phyloP scores from a whole-genome alignment of 1,140 invertebrate genomes.

The Pseudomyrmex flavicornis region DNA sequence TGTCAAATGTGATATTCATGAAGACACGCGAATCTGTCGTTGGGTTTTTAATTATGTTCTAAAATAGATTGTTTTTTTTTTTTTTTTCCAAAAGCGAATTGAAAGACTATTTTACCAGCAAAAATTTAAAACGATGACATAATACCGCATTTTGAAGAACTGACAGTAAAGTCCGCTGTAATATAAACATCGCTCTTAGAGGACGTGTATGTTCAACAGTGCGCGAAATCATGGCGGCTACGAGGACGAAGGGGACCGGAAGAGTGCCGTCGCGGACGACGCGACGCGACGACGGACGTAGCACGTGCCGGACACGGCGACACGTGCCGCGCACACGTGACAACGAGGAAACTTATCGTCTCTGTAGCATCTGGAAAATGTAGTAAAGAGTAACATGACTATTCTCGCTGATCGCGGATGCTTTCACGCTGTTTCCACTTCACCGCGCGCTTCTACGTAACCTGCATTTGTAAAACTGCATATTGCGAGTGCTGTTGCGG shows the following conservation, averaged over 20 bases:
- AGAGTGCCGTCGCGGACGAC: conserved; percentile 52
- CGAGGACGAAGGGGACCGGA: neutral
- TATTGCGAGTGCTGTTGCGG: neutral
- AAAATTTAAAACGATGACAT: neutral
- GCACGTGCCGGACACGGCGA: conserved; percentile 69
- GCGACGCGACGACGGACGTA: conserved; percentile 27
- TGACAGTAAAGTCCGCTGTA: neutral
- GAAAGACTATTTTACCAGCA: neutral
- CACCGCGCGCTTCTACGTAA: neutral
- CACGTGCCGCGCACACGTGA: conserved; percentile 76
- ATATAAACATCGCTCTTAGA: conserved; percentile 24
- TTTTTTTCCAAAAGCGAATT: too few relatives aligned
- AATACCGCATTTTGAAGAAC: neutral
- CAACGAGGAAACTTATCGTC: conserved; percentile 58
- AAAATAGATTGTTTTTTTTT: too few relatives aligned
- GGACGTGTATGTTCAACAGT: conserved; percentile 52
- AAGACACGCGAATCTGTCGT: neutral
- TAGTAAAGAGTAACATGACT: conserved; percentile 47
- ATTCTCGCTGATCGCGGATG: conserved; percentile 24
- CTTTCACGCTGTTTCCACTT: conserved; percentile 37
- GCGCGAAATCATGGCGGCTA: conserved; percentile 64
- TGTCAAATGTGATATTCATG: neutral
- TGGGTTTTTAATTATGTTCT: too few relatives aligned
- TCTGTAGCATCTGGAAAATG: conserved; percentile 69
- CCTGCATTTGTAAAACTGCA: conserved; percentile 19